A percentile compares a stretch with the other conserved stretches of the same genome.
Conservation (phyloP, 2,888 invertebrate species). For the Dasypolia templi region DNA sequence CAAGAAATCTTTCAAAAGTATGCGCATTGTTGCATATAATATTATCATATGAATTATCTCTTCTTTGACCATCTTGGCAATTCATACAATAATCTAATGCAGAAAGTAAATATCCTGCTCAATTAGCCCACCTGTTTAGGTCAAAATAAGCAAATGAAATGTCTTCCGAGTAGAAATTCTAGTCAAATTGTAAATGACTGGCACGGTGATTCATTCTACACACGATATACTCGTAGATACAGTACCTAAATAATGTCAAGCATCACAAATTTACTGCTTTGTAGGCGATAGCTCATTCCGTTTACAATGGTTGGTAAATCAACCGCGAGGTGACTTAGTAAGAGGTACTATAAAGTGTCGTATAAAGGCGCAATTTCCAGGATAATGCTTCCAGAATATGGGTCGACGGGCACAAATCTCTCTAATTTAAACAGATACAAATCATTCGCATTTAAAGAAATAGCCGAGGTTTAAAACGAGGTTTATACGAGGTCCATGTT, state of each 20-base stretch:
- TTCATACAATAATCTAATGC: not conserved
- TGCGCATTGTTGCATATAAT: not conserved
- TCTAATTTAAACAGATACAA: conserved; percentile 62
- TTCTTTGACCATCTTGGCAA: not conserved
- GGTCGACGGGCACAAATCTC: conserved; percentile 48
- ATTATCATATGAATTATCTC: not conserved
- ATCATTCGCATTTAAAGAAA: conserved; percentile 60
- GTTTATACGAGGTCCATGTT: conserved; percentile 4
- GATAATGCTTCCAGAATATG: conserved; percentile 60
- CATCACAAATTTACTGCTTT: conserved; percentile 43
- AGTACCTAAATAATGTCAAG: conserved; percentile 48
- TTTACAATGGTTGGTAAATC: conserved; percentile 67
- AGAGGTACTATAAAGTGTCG: conserved; percentile 40
- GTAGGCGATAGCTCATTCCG: conserved; percentile 56
- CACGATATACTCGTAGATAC: conserved; percentile 29
- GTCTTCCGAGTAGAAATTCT: conserved; percentile 55
- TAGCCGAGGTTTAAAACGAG: conserved; percentile 40
- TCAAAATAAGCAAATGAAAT: conserved; percentile 55
- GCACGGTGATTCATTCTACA: conserved; percentile 51
- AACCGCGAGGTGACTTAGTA: conserved; percentile 43
- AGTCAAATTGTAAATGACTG: conserved; percentile 49
- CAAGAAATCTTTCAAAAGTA: not conserved
- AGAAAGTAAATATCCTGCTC: not conserved
- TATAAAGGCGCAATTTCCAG: conserved; percentile 58
- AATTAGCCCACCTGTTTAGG: conserved; percentile 27